Conservation (phyloP, 2,888 invertebrate species). For the Chalcis sispes region DNA sequence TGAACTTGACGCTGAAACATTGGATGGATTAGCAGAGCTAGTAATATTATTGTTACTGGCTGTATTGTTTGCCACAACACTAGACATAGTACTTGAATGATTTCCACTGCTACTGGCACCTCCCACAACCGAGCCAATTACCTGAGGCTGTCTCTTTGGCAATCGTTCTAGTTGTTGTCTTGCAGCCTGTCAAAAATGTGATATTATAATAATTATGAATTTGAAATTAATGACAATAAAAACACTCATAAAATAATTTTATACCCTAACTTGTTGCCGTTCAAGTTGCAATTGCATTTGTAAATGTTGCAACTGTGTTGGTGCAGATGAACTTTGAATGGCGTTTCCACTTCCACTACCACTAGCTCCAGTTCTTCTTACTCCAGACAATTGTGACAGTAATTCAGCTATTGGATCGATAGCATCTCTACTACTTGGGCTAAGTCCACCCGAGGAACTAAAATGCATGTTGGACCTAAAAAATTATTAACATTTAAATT, state of each 20-base stretch:
- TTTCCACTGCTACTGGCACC: constrained; percentile 72
- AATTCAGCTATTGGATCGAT: constrained; percentile 98
- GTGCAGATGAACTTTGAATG: constrained; percentile 77
- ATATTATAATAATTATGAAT: not conserved
- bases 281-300: constrained; percentile 97
- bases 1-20: constrained; percentile 69
- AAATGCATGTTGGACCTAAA: constrained; percentile 93
- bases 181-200: constrained; percentile 80
- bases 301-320: constrained; percentile 92
- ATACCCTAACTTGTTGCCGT: constrained; percentile 87
- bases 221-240: constrained; percentile 24
- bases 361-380: constrained; percentile 83
- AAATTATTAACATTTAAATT: constrained; percentile 24
- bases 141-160: constrained; percentile 88
- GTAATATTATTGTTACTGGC: constrained; percentile 73
- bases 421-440: constrained; percentile 93
- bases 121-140: constrained; percentile 77
- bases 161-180: constrained; percentile 93
- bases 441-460: constrained; percentile 90
- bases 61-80: constrained; percentile 71
- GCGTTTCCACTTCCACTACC: constrained; percentile 76
- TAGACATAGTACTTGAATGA: constrained; percentile 73
- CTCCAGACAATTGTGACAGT: constrained; percentile 95
- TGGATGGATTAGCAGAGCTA: constrained; percentile 69
- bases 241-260: constrained; percentile 50